Conservation (phyloP, 2,888 invertebrate genomes). For the Choreutis nemorana region DNA sequence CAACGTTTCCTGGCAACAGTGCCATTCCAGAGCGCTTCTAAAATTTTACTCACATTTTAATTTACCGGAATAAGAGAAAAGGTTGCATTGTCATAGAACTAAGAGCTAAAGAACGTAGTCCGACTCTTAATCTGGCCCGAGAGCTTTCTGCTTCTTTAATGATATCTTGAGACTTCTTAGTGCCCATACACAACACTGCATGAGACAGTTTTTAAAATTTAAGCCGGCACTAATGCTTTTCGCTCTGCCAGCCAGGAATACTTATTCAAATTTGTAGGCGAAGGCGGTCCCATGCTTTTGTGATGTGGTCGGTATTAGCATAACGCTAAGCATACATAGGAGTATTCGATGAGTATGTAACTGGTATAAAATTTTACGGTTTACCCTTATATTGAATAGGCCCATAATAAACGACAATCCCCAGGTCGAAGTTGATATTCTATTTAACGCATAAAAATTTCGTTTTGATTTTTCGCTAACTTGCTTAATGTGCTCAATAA, state of each 20-base stretch:
- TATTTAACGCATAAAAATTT: too few relatives aligned
- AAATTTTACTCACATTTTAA: too few relatives aligned
- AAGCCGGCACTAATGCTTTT: slow-evolving; percentile 60
- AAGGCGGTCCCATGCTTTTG: slow-evolving; percentile 38
- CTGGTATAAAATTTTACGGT: slow-evolving; percentile 54
- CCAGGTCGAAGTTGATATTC: too few relatives aligned
- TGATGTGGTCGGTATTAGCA: slow-evolving; percentile 47
- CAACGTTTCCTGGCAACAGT: too few relatives aligned
- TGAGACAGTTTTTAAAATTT: slow-evolving; percentile 65
- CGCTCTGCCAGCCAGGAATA: slow-evolving; percentile 56
- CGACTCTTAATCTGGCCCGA: slow-evolving; percentile 50
- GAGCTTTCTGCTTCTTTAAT: slow-evolving; percentile 49
- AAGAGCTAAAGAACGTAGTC: slow-evolving; percentile 27
- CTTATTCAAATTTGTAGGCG: slow-evolving; percentile 61
- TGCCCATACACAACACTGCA: slow-evolving; percentile 62
- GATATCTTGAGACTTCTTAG: slow-evolving; percentile 62
- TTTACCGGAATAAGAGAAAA: slow-evolving; percentile 26
- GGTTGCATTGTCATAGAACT: slow-evolving; percentile 31
- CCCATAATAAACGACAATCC: too few relatives aligned
- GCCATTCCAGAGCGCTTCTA: too few relatives aligned
- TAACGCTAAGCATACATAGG: slow-evolving; percentile 51
- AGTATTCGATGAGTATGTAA: slow-evolving; percentile 56
- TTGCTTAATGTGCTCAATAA: too few relatives aligned
- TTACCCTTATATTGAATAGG: slow-evolving; percentile 52
- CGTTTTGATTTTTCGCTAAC: too few relatives aligned